phyloP scores from a whole-genome alignment of 2,888 invertebrate genomes.

The Heliothis peltigera region DNA sequence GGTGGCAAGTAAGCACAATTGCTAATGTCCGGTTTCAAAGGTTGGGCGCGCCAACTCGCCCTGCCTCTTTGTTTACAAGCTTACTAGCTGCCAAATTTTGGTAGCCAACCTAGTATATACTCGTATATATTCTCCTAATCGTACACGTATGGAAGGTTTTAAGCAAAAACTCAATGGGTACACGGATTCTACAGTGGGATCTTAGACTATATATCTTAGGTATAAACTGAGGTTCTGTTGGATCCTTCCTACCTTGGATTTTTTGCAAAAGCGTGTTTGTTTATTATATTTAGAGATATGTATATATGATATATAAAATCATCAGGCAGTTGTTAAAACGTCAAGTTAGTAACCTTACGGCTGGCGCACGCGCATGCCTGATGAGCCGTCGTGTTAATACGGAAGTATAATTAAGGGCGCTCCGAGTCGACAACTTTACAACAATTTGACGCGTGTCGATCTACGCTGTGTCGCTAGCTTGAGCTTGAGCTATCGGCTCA shows the following conservation, averaged over 20 bases:
- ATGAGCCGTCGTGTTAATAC: conserved; percentile 69
- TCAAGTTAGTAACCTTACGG: conserved; percentile 26
- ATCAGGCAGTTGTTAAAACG: conserved; percentile 22
- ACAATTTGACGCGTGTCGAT: neutral
- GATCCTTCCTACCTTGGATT: too few relatives aligned
- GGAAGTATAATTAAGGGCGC: conserved; percentile 79
- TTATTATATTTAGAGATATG: too few relatives aligned
- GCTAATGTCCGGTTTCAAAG: conserved; percentile 3
- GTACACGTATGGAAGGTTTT: too few relatives aligned
- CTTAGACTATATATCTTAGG: too few relatives aligned
- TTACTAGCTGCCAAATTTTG: too few relatives aligned
- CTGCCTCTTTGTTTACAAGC: too few relatives aligned
- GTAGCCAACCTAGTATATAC: too few relatives aligned
- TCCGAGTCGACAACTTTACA: conserved; percentile 56
- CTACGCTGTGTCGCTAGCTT: neutral
- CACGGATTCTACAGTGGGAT: too few relatives aligned
- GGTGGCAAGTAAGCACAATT: neutral
- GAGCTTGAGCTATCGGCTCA: conserved; percentile 14
- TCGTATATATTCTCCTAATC: too few relatives aligned
- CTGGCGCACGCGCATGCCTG: conserved; percentile 35
- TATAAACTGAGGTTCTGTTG: too few relatives aligned
- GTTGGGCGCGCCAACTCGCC: neutral
- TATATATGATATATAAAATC: neutral
- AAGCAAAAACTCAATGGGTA: too few relatives aligned
- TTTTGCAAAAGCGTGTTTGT: too few relatives aligned